A percentile compares a stretch with the other conserved stretches of the same genome.
phyloP scores from a whole-genome alignment of 2,113 vertebrate species.

The Protomyctophum bolini region DNA sequence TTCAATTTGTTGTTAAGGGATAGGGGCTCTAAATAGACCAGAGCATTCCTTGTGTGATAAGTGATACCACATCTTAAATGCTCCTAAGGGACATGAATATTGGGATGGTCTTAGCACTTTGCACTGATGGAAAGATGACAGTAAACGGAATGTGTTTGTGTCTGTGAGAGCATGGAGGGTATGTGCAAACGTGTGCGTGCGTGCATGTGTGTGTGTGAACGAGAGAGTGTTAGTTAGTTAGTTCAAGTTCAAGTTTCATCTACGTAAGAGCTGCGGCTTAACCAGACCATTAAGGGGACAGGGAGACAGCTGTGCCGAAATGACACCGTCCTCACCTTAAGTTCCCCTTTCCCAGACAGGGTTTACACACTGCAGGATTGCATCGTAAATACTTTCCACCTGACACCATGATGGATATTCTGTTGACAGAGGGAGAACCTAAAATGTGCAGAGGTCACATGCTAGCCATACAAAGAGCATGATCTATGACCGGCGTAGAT shows the following conservation, averaged over 20 bases:
- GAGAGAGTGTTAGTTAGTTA: neutral
- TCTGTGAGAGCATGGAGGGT: neutral
- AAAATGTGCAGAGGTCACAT: neutral
- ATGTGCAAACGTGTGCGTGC: neutral
- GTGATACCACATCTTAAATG: constrained; percentile 55
- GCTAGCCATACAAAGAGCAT: neutral
- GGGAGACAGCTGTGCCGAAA: constrained; percentile 57
- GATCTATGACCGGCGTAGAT: neutral
- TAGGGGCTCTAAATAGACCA: constrained; percentile 28
- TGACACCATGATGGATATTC: neutral
- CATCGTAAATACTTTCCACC: constrained; percentile 8
- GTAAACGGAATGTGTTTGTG: constrained; percentile 17
- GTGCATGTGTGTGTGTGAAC: neutral
- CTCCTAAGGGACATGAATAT: constrained; percentile 41
- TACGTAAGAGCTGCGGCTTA: constrained; percentile 10
- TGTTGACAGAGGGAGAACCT: constrained; percentile 9
- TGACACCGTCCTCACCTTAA: constrained; percentile 41
- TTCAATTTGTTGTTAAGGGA: constrained; percentile 30
- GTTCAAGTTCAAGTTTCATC: constrained; percentile 65
- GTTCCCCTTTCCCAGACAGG: neutral
- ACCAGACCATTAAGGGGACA: constrained; percentile 2
- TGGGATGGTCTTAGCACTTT: constrained; percentile 43
- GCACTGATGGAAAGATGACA: constrained; percentile 46
- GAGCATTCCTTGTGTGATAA: constrained; percentile 50
- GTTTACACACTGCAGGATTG: constrained; percentile 1